Percentiles rank a stretch among this genome's conserved stretches.
Conservation (phyloP, 2,113 vertebrate species). For the Limanda limanda region DNA sequence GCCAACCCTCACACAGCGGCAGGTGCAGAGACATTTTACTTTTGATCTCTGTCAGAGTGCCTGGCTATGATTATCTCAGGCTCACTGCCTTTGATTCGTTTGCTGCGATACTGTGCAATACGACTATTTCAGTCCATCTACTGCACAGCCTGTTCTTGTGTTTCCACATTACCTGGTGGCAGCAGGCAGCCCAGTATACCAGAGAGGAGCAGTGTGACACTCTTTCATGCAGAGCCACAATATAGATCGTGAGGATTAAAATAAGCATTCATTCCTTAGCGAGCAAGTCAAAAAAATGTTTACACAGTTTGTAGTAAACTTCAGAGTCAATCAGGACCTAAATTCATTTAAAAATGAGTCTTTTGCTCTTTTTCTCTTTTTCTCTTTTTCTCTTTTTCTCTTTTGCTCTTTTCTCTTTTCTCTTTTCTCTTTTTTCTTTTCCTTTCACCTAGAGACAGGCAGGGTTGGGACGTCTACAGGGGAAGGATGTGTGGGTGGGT, state of each 20-base stretch:
- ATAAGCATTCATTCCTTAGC: constrained; percentile 20
- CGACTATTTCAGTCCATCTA: constrained; percentile 47
- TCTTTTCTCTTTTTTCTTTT: too few relatives aligned
- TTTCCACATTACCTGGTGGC: constrained; percentile 36
- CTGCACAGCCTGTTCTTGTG: constrained; percentile 32
- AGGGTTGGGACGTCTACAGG: too few relatives aligned
- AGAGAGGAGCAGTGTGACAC: constrained; percentile 9
- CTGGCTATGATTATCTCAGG: constrained; percentile 63
- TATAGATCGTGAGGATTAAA: constrained; percentile 14
- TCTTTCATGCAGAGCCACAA: constrained; percentile 19
- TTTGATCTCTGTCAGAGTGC: constrained; percentile 78
- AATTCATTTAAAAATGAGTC: too few relatives aligned
- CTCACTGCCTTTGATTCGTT: constrained; percentile 78
- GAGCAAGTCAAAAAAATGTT: constrained; percentile 7
- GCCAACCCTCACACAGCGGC: constrained; percentile 41
- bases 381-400: too few relatives aligned
- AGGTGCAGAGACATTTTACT: constrained; percentile 73
- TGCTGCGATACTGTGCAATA: constrained; percentile 37
- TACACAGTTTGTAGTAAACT: not conserved
- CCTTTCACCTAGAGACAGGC: too few relatives aligned
- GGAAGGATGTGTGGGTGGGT: too few relatives aligned
- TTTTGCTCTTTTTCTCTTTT: too few relatives aligned
- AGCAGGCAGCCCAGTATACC: constrained; percentile 30
- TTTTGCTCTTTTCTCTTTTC: too few relatives aligned
- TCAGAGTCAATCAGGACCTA: not conserved